Conservation (phyloP, 2,113 vertebrate genomes). For the Campylomormyrus tamandua region DNA sequence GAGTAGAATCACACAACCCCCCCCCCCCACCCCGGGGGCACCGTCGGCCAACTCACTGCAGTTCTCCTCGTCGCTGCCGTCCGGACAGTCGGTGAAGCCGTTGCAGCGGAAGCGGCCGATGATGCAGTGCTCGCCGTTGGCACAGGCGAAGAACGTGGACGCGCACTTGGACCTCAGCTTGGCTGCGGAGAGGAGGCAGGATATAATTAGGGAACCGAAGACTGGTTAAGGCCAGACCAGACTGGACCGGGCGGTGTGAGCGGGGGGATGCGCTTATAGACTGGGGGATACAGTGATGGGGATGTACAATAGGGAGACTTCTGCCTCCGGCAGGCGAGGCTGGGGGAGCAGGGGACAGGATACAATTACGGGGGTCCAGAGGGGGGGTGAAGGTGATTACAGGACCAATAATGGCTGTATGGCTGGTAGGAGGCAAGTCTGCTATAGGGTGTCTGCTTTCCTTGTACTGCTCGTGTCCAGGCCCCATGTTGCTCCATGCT, state of each 20-base stretch:
- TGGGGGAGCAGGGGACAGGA: not conserved
- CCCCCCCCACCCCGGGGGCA: not conserved
- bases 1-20: not conserved
- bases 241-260: not conserved
- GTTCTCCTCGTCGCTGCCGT: slow-evolving; percentile 91
- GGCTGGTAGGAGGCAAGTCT: not conserved
- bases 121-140: slow-evolving; percentile 91
- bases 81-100: slow-evolving; percentile 88
- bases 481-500: not conserved
- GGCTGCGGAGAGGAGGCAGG: slow-evolving; percentile 53
- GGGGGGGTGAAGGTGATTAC: not conserved
- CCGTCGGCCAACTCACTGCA: slow-evolving; percentile 79
- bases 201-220: not conserved
- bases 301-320: not conserved
- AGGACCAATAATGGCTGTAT: not conserved
- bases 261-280: not conserved
- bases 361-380: not conserved
- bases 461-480: not conserved
- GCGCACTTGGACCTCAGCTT: slow-evolving; percentile 86
- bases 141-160: slow-evolving; percentile 85
- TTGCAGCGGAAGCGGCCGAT: slow-evolving; percentile 94
- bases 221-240: not conserved
- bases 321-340: not conserved
- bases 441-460: not conserved
- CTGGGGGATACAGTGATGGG: not conserved